Evolutionary conservation across 2,113 vertebrate species (phyloP).

Genomic region (Scophthalmus maximus): DNA sequence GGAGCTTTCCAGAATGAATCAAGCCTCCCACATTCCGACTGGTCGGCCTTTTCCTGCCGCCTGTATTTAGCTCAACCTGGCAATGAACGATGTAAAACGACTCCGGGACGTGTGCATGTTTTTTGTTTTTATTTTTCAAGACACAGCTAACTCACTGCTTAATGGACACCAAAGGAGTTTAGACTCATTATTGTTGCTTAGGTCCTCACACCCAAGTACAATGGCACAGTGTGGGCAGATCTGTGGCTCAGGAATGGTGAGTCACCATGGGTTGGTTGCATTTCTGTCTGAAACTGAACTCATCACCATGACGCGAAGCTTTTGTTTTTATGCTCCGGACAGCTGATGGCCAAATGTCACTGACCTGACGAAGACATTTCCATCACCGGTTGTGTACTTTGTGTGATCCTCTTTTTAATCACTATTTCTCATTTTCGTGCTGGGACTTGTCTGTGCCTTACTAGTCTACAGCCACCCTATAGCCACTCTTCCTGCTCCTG

Average conservation of each 20-base stretch:
- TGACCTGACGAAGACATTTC: too few relatives aligned
- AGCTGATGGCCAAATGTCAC: too few relatives aligned
- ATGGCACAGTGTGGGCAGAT: constrained; percentile 32
- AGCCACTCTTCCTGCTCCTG: too few relatives aligned
- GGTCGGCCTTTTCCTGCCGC: neutral
- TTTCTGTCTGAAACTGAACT: constrained; percentile 21
- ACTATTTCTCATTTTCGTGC: too few relatives aligned
- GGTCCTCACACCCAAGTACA: neutral
- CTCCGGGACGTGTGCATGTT: neutral
- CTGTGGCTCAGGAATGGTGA: constrained; percentile 16
- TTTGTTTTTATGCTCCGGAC: too few relatives aligned
- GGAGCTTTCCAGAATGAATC: constrained; percentile 11
- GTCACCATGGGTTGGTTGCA: neutral
- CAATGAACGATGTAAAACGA: neutral
- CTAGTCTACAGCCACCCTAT: too few relatives aligned
- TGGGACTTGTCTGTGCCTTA: too few relatives aligned
- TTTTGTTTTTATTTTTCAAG: neutral
- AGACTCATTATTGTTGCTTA: neutral
- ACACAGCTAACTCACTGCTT: neutral
- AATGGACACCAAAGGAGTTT: constrained; percentile 9
- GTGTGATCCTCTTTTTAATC: too few relatives aligned
- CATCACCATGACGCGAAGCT: too few relatives aligned
- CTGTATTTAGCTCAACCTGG: constrained; percentile 1
- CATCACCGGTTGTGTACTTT: too few relatives aligned
- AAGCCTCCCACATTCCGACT: constrained; percentile 31